Base-by-base conservation (phyloP, 1,140 invertebrate species). In the Drosophila parvula region DNA sequence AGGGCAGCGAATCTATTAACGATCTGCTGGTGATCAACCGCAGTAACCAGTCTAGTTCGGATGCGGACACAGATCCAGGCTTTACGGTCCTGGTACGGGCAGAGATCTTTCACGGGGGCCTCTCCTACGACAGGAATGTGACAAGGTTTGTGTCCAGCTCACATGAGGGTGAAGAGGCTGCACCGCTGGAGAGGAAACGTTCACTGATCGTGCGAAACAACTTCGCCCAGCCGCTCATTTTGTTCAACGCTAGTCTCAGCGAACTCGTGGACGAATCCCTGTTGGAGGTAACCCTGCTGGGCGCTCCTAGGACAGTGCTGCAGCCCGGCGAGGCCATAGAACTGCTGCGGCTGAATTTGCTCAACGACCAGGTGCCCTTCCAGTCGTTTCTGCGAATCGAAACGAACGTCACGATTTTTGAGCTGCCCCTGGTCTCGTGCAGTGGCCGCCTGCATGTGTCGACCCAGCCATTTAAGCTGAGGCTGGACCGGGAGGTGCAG, bases 271-370 rank as follows among this genome's bases (percentile, higher is more conserved):
- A 89, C 62, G 36, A 68, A 5, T 69, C 74, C 1, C 45, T 81
- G 8, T 30, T 89, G 22, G 74, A 90, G 38, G 27, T 89, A 8
- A 55, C 50, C 1, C 50, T 62, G 73, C 93, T 95, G 92, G 57
- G 69, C 2, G 63, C 74, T 12, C 77, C 78, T 11, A 34, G 75
- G 14, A 40, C 78, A n/a, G 22, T 85, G 12, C 32, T 92, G 22
- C 75, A 81, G 57, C 90, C 90, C 9, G 85, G 88, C 0, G 75
- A 91, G 6, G 75, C 86, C 0, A 56, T 80, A 12, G 76, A 82
- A 18, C 48, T 92, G 12, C 60, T 86, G 4, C 65, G 77, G 10
- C 59, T 91, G 10, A 53, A 70, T 40, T 48, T 91, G 40, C 68
- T 89, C 10, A 71, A 85, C 32, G 60, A 71, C 6, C 68, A 76